phyloP scores from a whole-genome alignment of 2,888 invertebrate genomes.

The Pseudanteris insignis region DNA sequence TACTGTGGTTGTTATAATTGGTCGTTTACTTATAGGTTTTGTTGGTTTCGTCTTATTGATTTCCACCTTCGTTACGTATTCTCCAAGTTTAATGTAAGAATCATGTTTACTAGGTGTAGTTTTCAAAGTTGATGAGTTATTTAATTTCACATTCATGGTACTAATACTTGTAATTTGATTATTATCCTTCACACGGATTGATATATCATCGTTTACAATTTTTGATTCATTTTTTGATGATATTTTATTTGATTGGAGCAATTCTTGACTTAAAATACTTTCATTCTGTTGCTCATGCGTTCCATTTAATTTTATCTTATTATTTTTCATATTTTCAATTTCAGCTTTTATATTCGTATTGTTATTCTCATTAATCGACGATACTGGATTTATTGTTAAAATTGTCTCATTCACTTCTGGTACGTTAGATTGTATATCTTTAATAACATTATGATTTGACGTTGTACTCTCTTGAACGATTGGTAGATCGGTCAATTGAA shows the following conservation, averaged over 20 bases:
- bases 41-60: conserved; percentile 41
- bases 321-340: too few species aligned
- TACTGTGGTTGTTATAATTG: conserved; percentile 15
- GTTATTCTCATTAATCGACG: too few species aligned
- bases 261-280: too few species aligned
- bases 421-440: not conserved
- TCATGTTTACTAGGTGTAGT: conserved; percentile 37
- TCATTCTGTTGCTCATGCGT: too few species aligned
- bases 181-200: too few species aligned
- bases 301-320: too few species aligned
- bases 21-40: conserved; percentile 29
- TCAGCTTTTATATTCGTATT: not conserved
- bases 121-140: conserved; percentile 20
- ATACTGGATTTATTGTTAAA: too few species aligned
- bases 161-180: too few species aligned
- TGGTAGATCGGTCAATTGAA: conserved; percentile 43
- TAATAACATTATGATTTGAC: conserved; percentile 1
- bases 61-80: conserved; percentile 25
- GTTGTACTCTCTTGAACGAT: conserved; percentile 42
- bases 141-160: too few species aligned
- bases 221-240: too few species aligned
- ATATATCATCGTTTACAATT: too few species aligned
- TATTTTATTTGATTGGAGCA: too few species aligned
- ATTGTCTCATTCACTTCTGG: not conserved
- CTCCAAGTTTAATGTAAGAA: conserved; percentile 41